These are phyloP conservation scores for Laticauda colubrina DNA, from an alignment of 2,113 vertebrate species.

Conservation along the genomic window DNA sequence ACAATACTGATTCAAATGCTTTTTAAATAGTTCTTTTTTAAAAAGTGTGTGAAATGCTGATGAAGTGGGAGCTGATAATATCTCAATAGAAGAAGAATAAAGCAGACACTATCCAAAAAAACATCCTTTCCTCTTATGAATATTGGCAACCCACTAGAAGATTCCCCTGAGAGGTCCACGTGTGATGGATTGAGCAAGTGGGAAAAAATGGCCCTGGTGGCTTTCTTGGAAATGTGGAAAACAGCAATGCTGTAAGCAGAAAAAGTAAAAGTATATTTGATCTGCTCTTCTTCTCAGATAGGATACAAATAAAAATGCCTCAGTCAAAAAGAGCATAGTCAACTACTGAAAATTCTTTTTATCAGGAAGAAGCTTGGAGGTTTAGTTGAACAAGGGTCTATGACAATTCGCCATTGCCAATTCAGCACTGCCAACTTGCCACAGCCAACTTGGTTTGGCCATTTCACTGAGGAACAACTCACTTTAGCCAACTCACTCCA, in stretches of 20 bases:
- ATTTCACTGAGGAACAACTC: too few species aligned
- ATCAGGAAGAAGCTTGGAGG: neutral
- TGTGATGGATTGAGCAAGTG: neutral
- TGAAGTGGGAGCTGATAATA: neutral
- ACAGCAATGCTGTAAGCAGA: neutral
- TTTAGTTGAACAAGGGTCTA: neutral
- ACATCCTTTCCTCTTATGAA: neutral
- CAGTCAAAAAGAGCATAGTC: neutral
- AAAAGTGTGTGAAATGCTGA: neutral
- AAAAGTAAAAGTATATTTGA: neutral
- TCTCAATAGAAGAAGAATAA: neutral
- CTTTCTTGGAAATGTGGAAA: neutral
- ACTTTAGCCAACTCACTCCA: too few species aligned
- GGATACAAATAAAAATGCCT: neutral
- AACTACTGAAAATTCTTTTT: neutral
- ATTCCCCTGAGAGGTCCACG: neutral
- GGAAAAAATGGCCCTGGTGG: neutral
- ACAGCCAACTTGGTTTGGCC: too few species aligned
- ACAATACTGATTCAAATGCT: neutral
- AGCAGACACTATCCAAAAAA: neutral
- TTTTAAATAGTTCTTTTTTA: neutral
- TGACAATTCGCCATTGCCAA: too few species aligned
- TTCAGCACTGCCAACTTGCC: too few species aligned
- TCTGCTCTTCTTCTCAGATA: neutral
- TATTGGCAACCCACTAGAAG: neutral